Evolutionary conservation across 2,888 invertebrate species (phyloP), one percentile per base, ranked within the genome.

Genomic region (Eucera pruinosa): DNA sequence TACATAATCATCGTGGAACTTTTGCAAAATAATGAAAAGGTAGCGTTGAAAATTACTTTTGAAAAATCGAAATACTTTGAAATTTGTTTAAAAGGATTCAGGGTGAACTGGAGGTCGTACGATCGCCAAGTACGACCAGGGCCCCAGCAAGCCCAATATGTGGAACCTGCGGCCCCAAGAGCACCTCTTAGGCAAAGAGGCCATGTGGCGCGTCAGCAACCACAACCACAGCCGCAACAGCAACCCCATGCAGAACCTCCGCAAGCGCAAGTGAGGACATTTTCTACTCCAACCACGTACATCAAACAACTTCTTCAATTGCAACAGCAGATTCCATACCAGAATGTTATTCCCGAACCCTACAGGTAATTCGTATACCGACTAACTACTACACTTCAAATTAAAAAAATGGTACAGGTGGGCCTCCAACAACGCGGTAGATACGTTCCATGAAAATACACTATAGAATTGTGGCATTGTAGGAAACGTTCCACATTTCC

Each of bases 101-200:
- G 87, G 50, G 89, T 92, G 2, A 91, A 90, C 50, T 92, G 92
- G 92, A 89, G 84, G 23, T 90, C 91, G 15, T 92, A 86, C 76
- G 85, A 87, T 3, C 89, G 88, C 43, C 83, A 83, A 30, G 11
- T 33, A 45, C 47, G 66, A 3, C 69, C 77, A 25, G 18, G 9
- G 0, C 18, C 52, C 0, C 83, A 77, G 11, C 80, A 62, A 41
- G 33, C 57, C 2, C 84, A 82, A 30, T 67, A 74, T 9, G 4
- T 65, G 20, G 66, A 80, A 39, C 36, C 64, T 6, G 58, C 41
- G 18, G 15, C 7, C 9, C 64, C 39, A 15, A 71, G 57, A 33
- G 39, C 67, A 1, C 60, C 82, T 33, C 57, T 75, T 25, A 70
- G 69, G 0, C 81, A 57, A 18, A 65, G 76, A 41, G 43, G 48